Conservation (phyloP, 92 coral and sea anemone genomes). For the Palythoa heliodiscus region DNA sequence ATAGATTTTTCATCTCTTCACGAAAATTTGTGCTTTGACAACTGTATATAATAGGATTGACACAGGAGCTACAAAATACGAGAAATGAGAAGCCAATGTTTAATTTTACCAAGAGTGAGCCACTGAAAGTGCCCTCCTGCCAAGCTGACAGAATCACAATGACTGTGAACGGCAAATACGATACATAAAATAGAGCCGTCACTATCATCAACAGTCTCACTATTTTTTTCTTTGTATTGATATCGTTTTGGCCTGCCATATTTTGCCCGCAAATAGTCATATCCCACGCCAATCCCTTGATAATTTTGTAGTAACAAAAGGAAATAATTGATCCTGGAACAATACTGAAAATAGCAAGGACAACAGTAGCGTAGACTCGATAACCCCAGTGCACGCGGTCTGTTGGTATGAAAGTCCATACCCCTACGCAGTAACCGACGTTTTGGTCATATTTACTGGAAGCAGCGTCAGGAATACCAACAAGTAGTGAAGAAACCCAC, state of each 20-base stretch:
- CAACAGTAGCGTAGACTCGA: slow-evolving; percentile 24
- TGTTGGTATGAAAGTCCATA: neutral
- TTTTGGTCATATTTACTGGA: slow-evolving; percentile 17
- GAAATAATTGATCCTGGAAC: slow-evolving; percentile 5
- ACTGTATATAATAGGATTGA: slow-evolving; percentile 25
- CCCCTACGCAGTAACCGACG: slow-evolving; percentile 5
- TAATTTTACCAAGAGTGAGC: neutral
- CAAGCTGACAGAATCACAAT: slow-evolving; percentile 5
- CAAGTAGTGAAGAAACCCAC: slow-evolving; percentile 14
- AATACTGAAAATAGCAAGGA: slow-evolving; percentile 11
- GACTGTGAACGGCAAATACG: slow-evolving; percentile 17
- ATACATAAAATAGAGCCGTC: slow-evolving; percentile 7
- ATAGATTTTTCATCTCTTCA: neutral
- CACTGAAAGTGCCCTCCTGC: neutral
- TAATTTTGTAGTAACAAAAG: slow-evolving; percentile 26
- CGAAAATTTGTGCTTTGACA: slow-evolving; percentile 39
- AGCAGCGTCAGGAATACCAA: slow-evolving; percentile 17
- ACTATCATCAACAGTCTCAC: slow-evolving; percentile 12
- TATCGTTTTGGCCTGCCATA: slow-evolving; percentile 18
- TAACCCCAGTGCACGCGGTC: slow-evolving; percentile 24
- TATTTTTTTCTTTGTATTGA: slow-evolving; percentile 15
- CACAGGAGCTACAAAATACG: slow-evolving; percentile 25
- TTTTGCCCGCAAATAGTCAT: slow-evolving; percentile 29
- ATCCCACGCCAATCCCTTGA: slow-evolving; percentile 29
- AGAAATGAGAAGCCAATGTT: slow-evolving; percentile 15